Base-by-base conservation (phyloP, 2,888 invertebrate genomes). In the Aromia moschata region DNA sequence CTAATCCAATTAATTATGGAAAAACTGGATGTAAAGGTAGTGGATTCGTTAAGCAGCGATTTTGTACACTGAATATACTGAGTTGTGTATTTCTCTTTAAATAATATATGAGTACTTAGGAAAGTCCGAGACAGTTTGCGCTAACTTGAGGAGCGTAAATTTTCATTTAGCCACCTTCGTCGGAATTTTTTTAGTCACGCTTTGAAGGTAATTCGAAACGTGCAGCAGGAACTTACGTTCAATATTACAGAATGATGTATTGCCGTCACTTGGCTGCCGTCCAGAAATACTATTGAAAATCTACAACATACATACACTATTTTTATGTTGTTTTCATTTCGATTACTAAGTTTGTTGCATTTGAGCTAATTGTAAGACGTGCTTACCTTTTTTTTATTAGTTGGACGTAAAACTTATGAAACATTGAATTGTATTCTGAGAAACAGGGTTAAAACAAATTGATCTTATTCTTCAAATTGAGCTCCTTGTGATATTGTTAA, bases 211-310 rank as follows among this genome's bases (percentile, higher is more conserved):
- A 68, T 70, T 69, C 61, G 65, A 69, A 70, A 69, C 70, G 67
- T 66, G 65, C 62, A 60, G 65, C 64, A 64, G 58, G 63, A 64
- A 68, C 64, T 68, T 65, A 54, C 62, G 59, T 65, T 61, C 65
- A 60, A 72, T 71, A 71, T 72, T 72, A 68, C 65, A 60, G 67
- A 67, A 72, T 73, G 70, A 73, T 71, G 70, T 64, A 73, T 70
- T 64, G 67, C 56, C 65, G 65, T 69, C 58, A 55, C 54, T 60
- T 73, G 71, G 70, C 67, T 58, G 3, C 31, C 18, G 5, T 40
- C 41, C 52, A 52, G 44, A 11, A 25, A 15, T 43, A 20, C 25
- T 53, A 31, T n/a, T 40, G 56, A 58, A 56, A 58, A 46, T 58
- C 45, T 38, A 53, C 56, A 44, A 52, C 53, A 60, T 56, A 52